phyloP scores from a whole-genome alignment of 2,888 invertebrate genomes.

The Heteromyza rotundicornis region DNA sequence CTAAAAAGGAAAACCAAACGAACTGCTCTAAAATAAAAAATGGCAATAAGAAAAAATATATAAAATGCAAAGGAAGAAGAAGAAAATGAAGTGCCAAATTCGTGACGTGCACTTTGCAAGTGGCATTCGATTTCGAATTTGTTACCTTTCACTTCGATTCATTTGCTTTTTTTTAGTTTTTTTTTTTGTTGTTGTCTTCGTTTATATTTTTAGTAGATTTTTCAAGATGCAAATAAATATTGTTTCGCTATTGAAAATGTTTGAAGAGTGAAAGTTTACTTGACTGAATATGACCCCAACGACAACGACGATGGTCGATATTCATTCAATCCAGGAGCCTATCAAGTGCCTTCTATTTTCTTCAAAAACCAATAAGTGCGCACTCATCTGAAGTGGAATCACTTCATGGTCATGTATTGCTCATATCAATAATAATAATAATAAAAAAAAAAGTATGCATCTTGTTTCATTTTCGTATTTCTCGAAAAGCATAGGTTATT shows the following conservation, averaged over 20 bases:
- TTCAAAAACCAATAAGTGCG: neutral
- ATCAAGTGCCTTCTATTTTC: neutral
- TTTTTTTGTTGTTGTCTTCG: no score
- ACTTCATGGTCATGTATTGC: no score
- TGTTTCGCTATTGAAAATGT: neutral
- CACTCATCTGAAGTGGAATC: neutral
- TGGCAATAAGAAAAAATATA: no score
- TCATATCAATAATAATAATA: no score
- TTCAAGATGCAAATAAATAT: neutral
- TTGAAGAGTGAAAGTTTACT: neutral
- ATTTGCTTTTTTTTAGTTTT: no score
- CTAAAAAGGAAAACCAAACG: neutral
- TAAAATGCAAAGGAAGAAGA: no score
- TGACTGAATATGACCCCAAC: neutral
- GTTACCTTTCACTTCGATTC: neutral
- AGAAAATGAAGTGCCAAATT: neutral
- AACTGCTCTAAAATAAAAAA: neutral
- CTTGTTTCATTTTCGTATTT: no score
- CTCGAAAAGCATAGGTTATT: no score
- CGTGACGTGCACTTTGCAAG: neutral
- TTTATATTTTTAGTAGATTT: neutral
- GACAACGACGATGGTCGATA: no score
- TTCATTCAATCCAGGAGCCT: neutral
- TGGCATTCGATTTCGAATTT: neutral
- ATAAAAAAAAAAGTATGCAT: no score